phyloP scores from a whole-genome alignment of 2,113 vertebrate genomes.

The Oreochromis niloticus region DNA sequence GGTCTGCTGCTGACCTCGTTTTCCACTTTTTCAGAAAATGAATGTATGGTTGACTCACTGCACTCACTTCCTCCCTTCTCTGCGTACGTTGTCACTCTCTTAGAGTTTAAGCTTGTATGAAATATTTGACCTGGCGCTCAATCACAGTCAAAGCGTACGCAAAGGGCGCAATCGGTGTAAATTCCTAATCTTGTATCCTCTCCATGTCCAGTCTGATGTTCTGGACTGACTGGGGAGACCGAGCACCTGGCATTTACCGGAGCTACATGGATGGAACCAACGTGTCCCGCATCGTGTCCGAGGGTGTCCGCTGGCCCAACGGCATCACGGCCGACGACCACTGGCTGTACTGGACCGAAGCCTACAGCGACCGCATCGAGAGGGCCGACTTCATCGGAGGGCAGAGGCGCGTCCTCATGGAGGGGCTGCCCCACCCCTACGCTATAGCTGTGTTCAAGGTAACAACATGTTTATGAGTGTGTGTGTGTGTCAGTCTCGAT shows the following conservation, averaged over 20 bases:
- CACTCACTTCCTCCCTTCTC: background rate
- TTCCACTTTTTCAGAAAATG: background rate
- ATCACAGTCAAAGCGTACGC: background rate
- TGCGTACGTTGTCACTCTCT: background rate
- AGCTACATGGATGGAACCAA: conserved; percentile 90
- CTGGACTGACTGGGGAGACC: conserved; percentile 97
- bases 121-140: background rate
- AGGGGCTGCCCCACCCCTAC: conserved; percentile 92
- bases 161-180: background rate
- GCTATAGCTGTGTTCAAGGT: conserved; percentile 96
- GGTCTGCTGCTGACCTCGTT: background rate
- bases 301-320: conserved; percentile 93
- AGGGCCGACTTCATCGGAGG: conserved; percentile 81
- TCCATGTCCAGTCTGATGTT: conserved; percentile 84
- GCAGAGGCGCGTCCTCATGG: conserved; percentile 84
- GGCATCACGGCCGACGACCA: conserved; percentile 87
- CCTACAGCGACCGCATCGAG: conserved; percentile 94
- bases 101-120: background rate
- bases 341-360: conserved; percentile 98
- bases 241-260: conserved; percentile 84
- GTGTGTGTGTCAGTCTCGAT: background rate
- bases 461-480: background rate
- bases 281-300: conserved; percentile 77
- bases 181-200: background rate
- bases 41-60: background rate